Percentiles rank a stretch among this genome's conserved stretches.
phyloP scores from a whole-genome alignment of 37 sponge, comb jelly and placozoan species.

The Hormiphora californensis region DNA sequence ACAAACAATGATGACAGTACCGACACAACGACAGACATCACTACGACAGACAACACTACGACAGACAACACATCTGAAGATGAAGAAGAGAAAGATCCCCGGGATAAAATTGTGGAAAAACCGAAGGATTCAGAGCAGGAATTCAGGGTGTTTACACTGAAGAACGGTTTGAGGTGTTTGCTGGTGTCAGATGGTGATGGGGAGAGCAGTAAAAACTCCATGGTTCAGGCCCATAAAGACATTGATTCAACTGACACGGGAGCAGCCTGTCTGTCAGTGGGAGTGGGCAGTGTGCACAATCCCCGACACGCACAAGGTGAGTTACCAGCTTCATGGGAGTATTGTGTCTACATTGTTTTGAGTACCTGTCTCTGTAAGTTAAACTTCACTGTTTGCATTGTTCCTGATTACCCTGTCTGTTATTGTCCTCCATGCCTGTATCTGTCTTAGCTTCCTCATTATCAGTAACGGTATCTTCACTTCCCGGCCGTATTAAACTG shows the following conservation, averaged over 20 bases:
- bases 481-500: too few species aligned
- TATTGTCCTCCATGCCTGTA: too few species aligned
- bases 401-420: too few species aligned
- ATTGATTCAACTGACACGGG: neutral
- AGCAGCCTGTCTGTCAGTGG: neutral
- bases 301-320: neutral
- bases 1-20: too few species aligned
- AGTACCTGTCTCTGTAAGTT: too few species aligned
- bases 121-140: neutral
- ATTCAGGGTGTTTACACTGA: neutral
- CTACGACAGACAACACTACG: neutral
- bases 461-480: too few species aligned
- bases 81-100: conserved; percentile 46
- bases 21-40: too few species aligned
- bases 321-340: neutral
- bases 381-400: too few species aligned
- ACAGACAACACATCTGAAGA: neutral
- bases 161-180: neutral
- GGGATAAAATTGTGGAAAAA: conserved; percentile 34
- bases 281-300: conserved; percentile 19
- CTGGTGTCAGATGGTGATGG: conserved; percentile 24
- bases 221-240: too few species aligned
- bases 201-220: too few species aligned
- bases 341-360: too few species aligned
- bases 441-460: too few species aligned